Base-by-base conservation (phyloP, 2,888 invertebrate genomes). In the Micoletzkya japonica region DNA sequence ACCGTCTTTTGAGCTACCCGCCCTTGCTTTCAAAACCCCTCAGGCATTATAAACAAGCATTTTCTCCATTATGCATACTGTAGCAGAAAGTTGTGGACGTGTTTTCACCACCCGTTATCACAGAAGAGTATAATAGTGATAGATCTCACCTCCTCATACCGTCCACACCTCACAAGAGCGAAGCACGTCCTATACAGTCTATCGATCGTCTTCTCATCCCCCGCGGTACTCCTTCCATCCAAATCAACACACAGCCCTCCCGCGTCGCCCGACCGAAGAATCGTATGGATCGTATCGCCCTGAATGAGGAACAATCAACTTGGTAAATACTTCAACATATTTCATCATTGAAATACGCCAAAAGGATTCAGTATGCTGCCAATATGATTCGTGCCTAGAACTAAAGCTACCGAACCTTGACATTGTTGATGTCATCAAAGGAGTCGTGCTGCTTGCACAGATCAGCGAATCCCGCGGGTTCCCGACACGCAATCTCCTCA, bases 131-230 rank as follows among this genome's bases (percentile, higher is more conserved):
- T 1, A 54, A 54, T 4, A 57, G 26, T 2, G 30, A 4, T 7
- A 32, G 6, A 30, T 44, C 37, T 17, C 24, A 49, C 68, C 34
- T 57, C 58, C 26, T 68, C 49, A 36, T 32, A 32, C 44, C 58
- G 28, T 3, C 68, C 68, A 20, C 68, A 68, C 14, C 68, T 57
- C 28, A 68, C n/a, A 58, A 68, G 68, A 17, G 68, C 39, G 49
- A 68, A 68, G 24, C 17, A 32, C 10, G 58, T 36, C 17, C 68
- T n/a, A n/a, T 58, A 68, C 34, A 39, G 32, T n/a, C 44, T 68
- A 32, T 68, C 68, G 20, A 68, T 44, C 17, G 26, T 3, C 49
- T 24, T 34, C 39, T 14, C 49, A 30, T 68, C 68, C 2, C 44
- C 44, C 32, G 26, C 68, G n/a, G n/a, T 34, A n/a, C 44, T 34